Evolutionary conservation across 2,797 vertebrate genomes (phyloP).

Genomic region (Todus mexicanus): DNA sequence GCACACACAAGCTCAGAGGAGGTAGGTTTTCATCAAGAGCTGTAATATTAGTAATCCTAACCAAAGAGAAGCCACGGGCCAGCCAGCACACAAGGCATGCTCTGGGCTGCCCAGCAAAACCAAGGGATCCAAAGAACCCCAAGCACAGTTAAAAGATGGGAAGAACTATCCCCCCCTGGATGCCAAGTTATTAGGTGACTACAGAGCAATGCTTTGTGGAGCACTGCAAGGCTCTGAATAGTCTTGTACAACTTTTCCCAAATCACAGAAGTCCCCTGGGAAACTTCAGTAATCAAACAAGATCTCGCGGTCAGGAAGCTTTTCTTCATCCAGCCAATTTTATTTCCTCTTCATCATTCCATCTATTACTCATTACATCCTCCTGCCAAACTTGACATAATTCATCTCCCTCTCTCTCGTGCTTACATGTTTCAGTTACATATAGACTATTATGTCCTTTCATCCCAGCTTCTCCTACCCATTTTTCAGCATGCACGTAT

Average conservation of each 20-base stretch:
- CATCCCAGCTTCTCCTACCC: neutral
- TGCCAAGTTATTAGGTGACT: slow-evolving; percentile 19
- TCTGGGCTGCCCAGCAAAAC: slow-evolving; percentile 34
- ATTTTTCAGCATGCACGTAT: neutral
- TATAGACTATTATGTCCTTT: neutral
- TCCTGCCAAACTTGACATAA: slow-evolving; percentile 50
- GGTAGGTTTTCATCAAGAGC: slow-evolving; percentile 49
- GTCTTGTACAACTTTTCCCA: slow-evolving; percentile 60
- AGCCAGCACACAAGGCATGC: slow-evolving; percentile 1
- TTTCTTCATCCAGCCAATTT: slow-evolving; percentile 58
- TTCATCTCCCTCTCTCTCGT: slow-evolving; percentile 32
- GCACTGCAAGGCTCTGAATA: slow-evolving; percentile 8
- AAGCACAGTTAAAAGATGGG: neutral
- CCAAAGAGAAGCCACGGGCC: neutral
- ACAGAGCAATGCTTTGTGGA: slow-evolving; percentile 26
- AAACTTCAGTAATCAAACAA: slow-evolving; percentile 57
- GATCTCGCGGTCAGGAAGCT: slow-evolving; percentile 63
- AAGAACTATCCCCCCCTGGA: neutral
- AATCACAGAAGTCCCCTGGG: slow-evolving; percentile 53
- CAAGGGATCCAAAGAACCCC: slow-evolving; percentile 47
- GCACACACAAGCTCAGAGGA: neutral
- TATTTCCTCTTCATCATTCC: slow-evolving; percentile 60
- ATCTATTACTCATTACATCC: slow-evolving; percentile 66
- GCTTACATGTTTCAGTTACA: neutral
- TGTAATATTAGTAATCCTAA: neutral